Conservation (phyloP, 2,888 invertebrate genomes). For the Drosophila robusta region DNA sequence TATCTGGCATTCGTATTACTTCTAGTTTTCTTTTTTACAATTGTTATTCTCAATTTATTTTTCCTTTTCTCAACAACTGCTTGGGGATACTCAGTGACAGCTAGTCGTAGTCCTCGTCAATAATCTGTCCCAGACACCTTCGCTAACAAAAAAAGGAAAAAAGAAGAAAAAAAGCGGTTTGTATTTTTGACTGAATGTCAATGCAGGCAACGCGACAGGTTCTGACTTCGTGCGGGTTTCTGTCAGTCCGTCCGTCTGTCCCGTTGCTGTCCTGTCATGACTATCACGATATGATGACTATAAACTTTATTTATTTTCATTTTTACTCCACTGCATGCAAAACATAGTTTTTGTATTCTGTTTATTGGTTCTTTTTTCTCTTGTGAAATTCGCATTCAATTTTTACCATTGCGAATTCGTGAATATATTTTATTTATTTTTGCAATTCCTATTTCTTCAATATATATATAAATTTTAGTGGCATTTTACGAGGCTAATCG, state of each 20-base stretch:
- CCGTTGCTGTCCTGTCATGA: slow-evolving; percentile 17
- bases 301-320: slow-evolving; percentile 24
- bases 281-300: slow-evolving; percentile 24
- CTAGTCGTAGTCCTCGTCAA: slow-evolving; percentile 11
- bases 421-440: background rate
- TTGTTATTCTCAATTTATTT: too few species aligned
- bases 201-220: slow-evolving; percentile 38
- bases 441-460: background rate
- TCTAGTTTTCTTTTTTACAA: background rate
- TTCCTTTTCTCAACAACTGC: background rate
- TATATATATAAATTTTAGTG: background rate
- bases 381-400: slow-evolving; percentile 3
- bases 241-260: slow-evolving; percentile 1
- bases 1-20: background rate
- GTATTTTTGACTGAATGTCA: slow-evolving; percentile 64
- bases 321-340: slow-evolving; percentile 14
- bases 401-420: slow-evolving; percentile 5
- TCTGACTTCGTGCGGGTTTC: slow-evolving; percentile 15
- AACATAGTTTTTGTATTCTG: background rate
- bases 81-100: background rate
- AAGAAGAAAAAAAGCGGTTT: slow-evolving; percentile 19
- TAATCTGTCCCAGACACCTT: slow-evolving; percentile 62
- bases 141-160: slow-evolving; percentile 8
- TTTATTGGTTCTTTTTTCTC: background rate
- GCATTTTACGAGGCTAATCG: slow-evolving; percentile 1